These are phyloP conservation scores for Leucozona laternaria DNA, from an alignment of 2,888 invertebrate species.

Conservation along the genomic window DNA sequence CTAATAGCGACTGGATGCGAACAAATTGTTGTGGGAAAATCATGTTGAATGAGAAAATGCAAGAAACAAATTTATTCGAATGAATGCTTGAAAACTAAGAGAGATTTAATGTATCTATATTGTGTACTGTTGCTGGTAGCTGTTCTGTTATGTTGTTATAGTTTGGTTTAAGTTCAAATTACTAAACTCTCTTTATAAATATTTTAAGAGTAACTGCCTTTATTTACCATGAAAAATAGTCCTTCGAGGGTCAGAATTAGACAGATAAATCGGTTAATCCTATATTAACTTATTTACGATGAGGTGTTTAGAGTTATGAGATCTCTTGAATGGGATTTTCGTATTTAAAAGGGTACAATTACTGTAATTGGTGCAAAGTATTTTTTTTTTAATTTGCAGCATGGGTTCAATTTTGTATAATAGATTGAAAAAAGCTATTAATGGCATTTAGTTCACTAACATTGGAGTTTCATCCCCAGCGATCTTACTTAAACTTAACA, in stretches of 20 bases:
- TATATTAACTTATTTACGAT: slow-evolving; percentile 7
- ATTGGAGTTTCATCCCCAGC: no score
- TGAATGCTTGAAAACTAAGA: not conserved
- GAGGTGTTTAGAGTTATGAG: not conserved
- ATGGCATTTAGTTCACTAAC: no score
- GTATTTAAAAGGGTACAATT: not conserved
- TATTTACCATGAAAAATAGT: not conserved
- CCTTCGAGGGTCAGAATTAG: not conserved
- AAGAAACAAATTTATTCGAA: slow-evolving; percentile 9
- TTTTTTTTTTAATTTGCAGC: not conserved
- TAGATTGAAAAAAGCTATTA: no score
- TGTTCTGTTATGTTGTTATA: not conserved
- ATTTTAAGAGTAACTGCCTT: not conserved
- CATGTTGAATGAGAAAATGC: slow-evolving; percentile 9
- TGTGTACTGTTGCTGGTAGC: not conserved
- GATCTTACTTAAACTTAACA: no score
- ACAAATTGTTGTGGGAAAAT: slow-evolving; percentile 18
- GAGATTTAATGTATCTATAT: not conserved
- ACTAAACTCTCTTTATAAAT: not conserved
- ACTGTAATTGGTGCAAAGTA: not conserved
- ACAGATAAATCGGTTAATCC: slow-evolving; percentile 13
- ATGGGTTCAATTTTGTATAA: no score
- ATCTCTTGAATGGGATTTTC: slow-evolving; percentile 8
- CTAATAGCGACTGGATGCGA: slow-evolving; percentile 3
- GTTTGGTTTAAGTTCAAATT: not conserved